Evolutionary conservation across 1,140 invertebrate genomes (phyloP).

Genomic region (Drosophila hydei): DNA sequence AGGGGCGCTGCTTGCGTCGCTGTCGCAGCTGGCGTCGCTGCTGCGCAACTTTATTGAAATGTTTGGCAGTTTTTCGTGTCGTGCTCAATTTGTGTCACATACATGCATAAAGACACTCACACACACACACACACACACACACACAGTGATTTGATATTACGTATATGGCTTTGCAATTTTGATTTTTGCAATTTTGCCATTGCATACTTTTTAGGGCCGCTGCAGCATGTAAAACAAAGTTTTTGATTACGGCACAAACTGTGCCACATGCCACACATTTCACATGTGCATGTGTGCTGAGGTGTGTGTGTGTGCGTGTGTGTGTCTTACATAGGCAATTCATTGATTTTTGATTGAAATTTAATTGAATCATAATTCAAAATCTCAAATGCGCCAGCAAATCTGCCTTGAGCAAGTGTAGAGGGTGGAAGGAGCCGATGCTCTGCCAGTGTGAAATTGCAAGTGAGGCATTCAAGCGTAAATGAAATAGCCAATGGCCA

Average conservation of each 20-base stretch:
- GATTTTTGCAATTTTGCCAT: conserved; percentile 73
- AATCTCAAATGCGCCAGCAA: conserved; percentile 8
- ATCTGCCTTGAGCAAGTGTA: conserved; percentile 16
- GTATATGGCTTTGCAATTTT: conserved; percentile 65
- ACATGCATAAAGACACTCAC: conserved; percentile 21
- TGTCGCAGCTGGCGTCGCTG: conserved; percentile 16
- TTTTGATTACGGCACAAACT: conserved; percentile 58
- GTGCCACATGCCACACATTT: conserved; percentile 41
- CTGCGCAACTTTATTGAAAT: conserved; percentile 81
- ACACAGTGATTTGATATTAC: conserved; percentile 35
- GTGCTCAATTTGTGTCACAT: conserved; percentile 77
- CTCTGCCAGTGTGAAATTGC: conserved; percentile 32
- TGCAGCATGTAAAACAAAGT: conserved; percentile 68
- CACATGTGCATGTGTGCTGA: conserved; percentile 6
- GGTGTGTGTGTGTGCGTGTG: conserved; percentile 24
- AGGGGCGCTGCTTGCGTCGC: conserved; percentile 34
- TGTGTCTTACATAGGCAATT: conserved; percentile 48
- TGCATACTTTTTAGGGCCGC: conserved; percentile 73
- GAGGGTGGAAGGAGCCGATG: conserved; percentile 18
- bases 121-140: conserved; percentile 12
- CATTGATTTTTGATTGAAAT: conserved; percentile 76
- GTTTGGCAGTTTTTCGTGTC: conserved; percentile 80
- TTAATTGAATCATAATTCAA: conserved; percentile 78
- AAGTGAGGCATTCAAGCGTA: conserved; percentile 46
- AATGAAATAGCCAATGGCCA: conserved; percentile 50